Conservation (phyloP, 2,888 invertebrate genomes). For the Apamea epomidion region DNA sequence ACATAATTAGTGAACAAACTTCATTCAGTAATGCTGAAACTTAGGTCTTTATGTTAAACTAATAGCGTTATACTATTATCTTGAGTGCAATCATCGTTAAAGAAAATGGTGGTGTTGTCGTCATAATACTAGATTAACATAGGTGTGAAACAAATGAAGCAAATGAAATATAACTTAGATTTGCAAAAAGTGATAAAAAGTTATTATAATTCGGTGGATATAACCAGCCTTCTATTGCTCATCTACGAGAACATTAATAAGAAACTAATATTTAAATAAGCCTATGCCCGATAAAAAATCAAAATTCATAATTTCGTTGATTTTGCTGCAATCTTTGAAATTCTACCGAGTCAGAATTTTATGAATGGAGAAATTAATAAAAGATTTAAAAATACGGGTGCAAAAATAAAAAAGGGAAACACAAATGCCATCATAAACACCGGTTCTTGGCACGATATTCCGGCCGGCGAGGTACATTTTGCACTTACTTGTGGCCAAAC, state of each 20-base stretch:
- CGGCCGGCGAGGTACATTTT: conserved; percentile 66
- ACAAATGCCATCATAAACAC: conserved; percentile 66
- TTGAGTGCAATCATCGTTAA: conserved; percentile 34
- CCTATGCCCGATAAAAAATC: neutral
- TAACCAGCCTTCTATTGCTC: neutral
- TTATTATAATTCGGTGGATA: neutral
- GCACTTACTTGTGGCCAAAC: conserved; percentile 70
- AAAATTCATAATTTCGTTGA: neutral
- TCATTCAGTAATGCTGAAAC: conserved; percentile 38
- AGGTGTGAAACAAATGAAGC: neutral
- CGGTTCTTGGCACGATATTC: conserved; percentile 68
- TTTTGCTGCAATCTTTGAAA: neutral
- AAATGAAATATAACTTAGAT: neutral
- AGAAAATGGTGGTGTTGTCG: neutral
- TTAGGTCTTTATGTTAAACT: conserved; percentile 38
- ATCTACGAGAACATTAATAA: neutral
- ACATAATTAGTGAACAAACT: conserved; percentile 50
- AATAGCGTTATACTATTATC: conserved; percentile 36
- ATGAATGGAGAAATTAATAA: conserved; percentile 53
- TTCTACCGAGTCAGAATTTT: conserved; percentile 7
- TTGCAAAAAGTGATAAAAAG: neutral
- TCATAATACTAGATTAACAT: neutral
- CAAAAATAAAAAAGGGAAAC: conserved; percentile 58
- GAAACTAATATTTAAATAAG: neutral
- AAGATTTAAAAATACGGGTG: conserved; percentile 53